Percentiles rank a stretch among this genome's conserved stretches.
Evolutionary conservation across 2,113 vertebrate genomes (phyloP).

Genomic region (Falco punctatus): DNA sequence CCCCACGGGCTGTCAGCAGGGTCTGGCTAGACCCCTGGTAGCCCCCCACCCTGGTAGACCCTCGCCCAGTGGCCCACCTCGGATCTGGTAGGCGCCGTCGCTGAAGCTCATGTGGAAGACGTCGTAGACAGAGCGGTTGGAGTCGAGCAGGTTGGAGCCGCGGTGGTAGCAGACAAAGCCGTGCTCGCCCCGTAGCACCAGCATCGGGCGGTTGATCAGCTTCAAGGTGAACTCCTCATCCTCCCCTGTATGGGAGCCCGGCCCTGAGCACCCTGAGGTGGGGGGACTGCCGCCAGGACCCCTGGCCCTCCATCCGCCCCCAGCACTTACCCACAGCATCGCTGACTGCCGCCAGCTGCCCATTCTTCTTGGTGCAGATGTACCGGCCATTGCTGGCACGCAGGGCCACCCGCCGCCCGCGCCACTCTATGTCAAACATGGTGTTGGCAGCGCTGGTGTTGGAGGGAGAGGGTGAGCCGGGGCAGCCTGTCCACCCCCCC

Average conservation of each 20-base stretch:
- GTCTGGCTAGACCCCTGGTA: fast-evolving
- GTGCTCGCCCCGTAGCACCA: constrained; percentile 89
- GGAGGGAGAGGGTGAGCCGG: not conserved
- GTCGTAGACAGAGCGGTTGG: constrained; percentile 91
- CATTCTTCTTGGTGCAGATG: constrained; percentile 94
- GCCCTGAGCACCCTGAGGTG: not conserved
- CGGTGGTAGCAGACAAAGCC: constrained; percentile 94
- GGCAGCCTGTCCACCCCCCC: fast-evolving
- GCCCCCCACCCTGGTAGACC: fast-evolving
- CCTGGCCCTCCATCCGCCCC: not conserved
- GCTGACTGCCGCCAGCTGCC: constrained; percentile 91
- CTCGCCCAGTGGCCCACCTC: constrained; percentile 70
- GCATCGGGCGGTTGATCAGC: constrained; percentile 93
- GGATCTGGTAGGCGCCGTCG: constrained; percentile 92
- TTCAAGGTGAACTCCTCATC: constrained; percentile 91
- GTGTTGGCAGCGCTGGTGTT: constrained; percentile 82
- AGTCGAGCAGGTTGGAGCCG: constrained; percentile 89
- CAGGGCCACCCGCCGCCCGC: constrained; percentile 86
- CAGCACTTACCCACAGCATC: constrained; percentile 84
- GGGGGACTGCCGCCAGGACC: fast-evolving
- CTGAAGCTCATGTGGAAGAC: constrained; percentile 91
- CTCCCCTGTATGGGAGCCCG: constrained; percentile 72
- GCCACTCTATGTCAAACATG: constrained; percentile 96
- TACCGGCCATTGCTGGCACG: constrained; percentile 94
- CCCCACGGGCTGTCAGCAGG: fast-evolving